Evolutionary conservation across 1,140 invertebrate species (phyloP).

Genomic region (Dendrolimus kikuchii): DNA sequence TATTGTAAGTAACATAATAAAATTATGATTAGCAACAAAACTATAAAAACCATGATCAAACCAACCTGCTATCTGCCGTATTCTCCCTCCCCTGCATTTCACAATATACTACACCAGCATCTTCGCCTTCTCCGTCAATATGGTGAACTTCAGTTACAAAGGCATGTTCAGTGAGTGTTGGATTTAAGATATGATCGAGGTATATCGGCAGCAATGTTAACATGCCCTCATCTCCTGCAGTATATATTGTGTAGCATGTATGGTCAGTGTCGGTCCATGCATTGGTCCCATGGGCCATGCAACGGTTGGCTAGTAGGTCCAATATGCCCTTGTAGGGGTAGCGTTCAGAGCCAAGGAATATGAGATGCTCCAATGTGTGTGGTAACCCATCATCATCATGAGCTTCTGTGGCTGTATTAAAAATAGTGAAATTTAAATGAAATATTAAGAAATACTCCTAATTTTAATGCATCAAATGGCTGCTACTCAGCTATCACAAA

Average conservation of each 20-base stretch:
- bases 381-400: conserved; percentile 93
- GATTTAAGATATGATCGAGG: conserved; percentile 91
- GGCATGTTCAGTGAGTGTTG: conserved; percentile 84
- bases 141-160: conserved; percentile 95
- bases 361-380: conserved; percentile 93
- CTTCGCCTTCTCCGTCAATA: conserved; percentile 87
- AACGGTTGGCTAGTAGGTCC: conserved; percentile 90
- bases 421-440: conserved; percentile 5
- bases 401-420: conserved; percentile 86
- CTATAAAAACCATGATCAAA: background rate
- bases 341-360: conserved; percentile 91
- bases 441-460: background rate
- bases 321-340: conserved; percentile 94
- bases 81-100: conserved; percentile 94
- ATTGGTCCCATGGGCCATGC: conserved; percentile 92
- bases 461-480: no score
- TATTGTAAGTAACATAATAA: no score
- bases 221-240: conserved; percentile 90
- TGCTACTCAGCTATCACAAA: no score
- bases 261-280: conserved; percentile 90
- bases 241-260: conserved; percentile 91
- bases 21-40: no score
- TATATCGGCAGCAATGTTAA: conserved; percentile 91
- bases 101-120: conserved; percentile 94
- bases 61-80: conserved; percentile 78